Base-by-base conservation (phyloP, 2,888 invertebrate genomes). In the Tridacna crocea region DNA sequence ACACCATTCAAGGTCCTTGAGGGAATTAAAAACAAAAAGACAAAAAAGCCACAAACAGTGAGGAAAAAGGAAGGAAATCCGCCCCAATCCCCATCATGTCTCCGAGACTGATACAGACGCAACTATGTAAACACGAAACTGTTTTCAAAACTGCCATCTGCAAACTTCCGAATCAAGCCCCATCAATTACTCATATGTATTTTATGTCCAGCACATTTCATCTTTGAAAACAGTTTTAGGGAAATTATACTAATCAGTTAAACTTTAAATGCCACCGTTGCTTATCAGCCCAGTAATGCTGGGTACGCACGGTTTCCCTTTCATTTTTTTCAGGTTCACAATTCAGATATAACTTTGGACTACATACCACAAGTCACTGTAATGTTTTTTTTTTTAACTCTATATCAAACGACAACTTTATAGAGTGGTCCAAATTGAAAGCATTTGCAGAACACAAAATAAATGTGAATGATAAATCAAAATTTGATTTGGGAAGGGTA, bases 271-370 rank as follows among this genome's bases (percentile, higher is more conserved):
- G 51, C 76, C 76, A 48, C 3, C 4, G 76, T 76, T 51, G 66
- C 76, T 76, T 76, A 76, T 76, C 76, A 76, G 76, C 48, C 51
- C 2, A 68, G 66, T 66, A 51, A 76, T 76, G 66, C 68, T 66
- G 58, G 76, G 76, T 66, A 68, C 66, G 68, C 61, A 46, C 24
- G 19, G 8, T 68, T 68, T 26, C 36, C 46, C 36, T 36, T 22
- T 36, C 36, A 3, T 17, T 68, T 27, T 68, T 46, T 36, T 36
- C 36, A 36, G 36, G 36, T 4, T 36, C 36, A 36, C 8, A 36
- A 36, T 36, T 8, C 36, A 36, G 8, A 36, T 8, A 36, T 36
- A n/a, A n/a, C n/a, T n/a, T n/a, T n/a, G n/a, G n/a, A n/a, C n/a
- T n/a, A n/a, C n/a, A n/a, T n/a, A n/a, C n/a, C n/a, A n/a, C n/a